These are phyloP conservation scores for Ahaetulla prasina DNA, from an alignment of 2,113 vertebrate genomes.

Conservation along the genomic window DNA sequence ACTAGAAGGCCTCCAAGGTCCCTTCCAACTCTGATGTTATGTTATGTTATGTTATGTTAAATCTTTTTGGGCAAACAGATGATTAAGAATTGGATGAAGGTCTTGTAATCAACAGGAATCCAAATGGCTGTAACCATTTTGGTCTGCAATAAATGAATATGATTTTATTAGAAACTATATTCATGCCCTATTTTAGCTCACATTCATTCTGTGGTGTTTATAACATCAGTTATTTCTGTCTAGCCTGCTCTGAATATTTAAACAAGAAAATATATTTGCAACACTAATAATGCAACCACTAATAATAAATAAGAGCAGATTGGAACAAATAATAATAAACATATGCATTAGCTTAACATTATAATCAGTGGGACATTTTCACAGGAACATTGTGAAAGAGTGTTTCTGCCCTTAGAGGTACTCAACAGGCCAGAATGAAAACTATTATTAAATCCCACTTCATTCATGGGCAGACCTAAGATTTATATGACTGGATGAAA, in stretches of 20 bases:
- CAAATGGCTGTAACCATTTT: neutral
- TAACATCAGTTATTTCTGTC: constrained; percentile 9
- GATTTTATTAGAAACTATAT: constrained; percentile 6
- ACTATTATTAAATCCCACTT: constrained; percentile 15
- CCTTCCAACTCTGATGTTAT: too few species aligned
- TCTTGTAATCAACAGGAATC: neutral
- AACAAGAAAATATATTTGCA: neutral
- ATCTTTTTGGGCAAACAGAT: neutral
- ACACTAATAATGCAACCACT: constrained; percentile 1
- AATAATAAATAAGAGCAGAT: constrained; percentile 16
- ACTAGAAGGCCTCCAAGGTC: too few species aligned
- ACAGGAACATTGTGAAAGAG: constrained; percentile 5
- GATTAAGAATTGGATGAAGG: neutral
- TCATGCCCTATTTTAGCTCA: neutral
- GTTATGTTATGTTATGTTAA: too few species aligned
- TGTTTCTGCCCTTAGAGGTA: neutral
- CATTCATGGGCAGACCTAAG: neutral
- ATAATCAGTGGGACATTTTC: constrained; percentile 16
- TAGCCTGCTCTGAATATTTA: constrained; percentile 24
- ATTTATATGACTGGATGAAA: neutral
- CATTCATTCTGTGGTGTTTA: constrained; percentile 6
- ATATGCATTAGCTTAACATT: constrained; percentile 19
- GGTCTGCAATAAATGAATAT: neutral
- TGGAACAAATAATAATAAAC: constrained; percentile 25
- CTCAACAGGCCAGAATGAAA: constrained; percentile 8